Base-by-base conservation (phyloP, 64 coral and sea anemone species). In the Astreopora myriophthalma region DNA sequence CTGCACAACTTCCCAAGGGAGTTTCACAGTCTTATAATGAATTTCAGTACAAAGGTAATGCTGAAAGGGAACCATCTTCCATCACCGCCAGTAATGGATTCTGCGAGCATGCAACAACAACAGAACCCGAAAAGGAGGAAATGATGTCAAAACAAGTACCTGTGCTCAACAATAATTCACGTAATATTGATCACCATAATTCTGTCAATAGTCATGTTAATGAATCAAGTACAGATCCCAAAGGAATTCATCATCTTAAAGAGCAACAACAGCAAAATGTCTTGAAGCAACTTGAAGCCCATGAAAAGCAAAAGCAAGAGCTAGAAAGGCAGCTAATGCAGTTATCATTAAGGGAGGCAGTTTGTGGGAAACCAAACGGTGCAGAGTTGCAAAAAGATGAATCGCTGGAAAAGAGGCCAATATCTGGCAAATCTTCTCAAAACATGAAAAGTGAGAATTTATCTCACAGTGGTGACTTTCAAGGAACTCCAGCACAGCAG, bases 21-120 rank as follows among this genome's bases (percentile, higher is more conserved):
- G 74, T 97, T 79, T 94, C 95, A 34, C 89, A 79, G 23, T 97
- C 92, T 5, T 91, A 97, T 33, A 86, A 76, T 55, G 39, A 93
- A 26, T 97, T 97, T 91, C 86, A 94, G 27, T 97, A 94, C 65
- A 85, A 61, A 24, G 36, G 66, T 39, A 48, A 30, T 36, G 23
- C 86, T 60, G 75, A 71, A 24, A 39, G 51, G 9, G 30, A 74
- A 37, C 55, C 65, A 48, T 34, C 31, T 17, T 32, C 29, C 32
- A 63, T 57, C 29, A 27, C 24, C 22, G 48, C 16, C 72, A 39
- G 71, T 28, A 69, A 61, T 3, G 55, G 86, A 62, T 19, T 71
- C 31, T 16, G 17, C 74, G 23, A 69, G 31, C 22, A 62, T 48
- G 29, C 28, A 58, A 33, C 67, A 34, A 24, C 19, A 16, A 64